Conservation (phyloP, 2,797 vertebrate genomes). For the Potorous gilbertii region DNA sequence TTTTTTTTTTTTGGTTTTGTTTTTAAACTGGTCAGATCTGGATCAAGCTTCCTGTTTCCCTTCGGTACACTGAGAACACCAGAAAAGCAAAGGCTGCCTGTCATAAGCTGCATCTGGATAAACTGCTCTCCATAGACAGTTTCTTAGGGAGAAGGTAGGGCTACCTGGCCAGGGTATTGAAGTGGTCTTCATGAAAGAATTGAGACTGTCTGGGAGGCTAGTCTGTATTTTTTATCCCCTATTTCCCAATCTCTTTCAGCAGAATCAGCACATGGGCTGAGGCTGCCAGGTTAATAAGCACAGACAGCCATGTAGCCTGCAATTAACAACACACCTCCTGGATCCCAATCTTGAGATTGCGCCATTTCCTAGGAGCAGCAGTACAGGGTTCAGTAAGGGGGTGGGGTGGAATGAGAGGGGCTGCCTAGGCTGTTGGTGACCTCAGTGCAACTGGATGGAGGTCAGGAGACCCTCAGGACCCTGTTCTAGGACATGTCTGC, state of each 20-base stretch:
- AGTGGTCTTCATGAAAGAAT: background rate
- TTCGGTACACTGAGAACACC: conserved; percentile 8
- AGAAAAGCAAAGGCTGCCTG: background rate
- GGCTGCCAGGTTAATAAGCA: background rate
- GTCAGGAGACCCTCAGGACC: background rate
- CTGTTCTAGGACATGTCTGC: background rate
- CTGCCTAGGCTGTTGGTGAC: background rate
- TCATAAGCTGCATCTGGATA: background rate
- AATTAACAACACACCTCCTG: background rate
- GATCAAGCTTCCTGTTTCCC: background rate
- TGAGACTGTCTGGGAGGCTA: background rate
- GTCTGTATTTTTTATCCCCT: background rate
- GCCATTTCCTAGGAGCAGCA: background rate
- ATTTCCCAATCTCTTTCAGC: background rate
- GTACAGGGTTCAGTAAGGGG: background rate
- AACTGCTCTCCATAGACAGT: background rate
- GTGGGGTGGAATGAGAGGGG: background rate
- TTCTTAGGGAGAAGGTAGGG: background rate
- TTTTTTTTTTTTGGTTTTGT: background rate
- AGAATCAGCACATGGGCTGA: background rate
- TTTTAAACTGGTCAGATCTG: background rate
- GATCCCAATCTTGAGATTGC: background rate
- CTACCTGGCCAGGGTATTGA: background rate
- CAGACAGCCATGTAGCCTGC: background rate
- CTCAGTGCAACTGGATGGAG: background rate